These are phyloP conservation scores for Drosophila bifasciata DNA, from an alignment of 1,140 invertebrate species.

Conservation along the genomic window DNA sequence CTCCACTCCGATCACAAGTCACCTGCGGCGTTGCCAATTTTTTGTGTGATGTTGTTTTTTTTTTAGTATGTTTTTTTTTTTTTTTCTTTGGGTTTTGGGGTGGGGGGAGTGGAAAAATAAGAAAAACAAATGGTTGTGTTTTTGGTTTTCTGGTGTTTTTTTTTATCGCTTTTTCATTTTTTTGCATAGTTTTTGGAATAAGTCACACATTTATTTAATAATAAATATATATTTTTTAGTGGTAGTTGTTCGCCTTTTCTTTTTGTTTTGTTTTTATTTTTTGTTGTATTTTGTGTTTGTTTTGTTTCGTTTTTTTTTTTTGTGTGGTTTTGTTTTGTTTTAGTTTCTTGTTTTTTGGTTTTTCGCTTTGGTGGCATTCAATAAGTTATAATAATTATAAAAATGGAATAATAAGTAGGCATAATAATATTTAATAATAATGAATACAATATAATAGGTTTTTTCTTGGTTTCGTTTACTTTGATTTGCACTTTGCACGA, in stretches of 20 bases:
- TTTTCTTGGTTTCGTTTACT: conserved; percentile 62
- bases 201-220: conserved; percentile 78
- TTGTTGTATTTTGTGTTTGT: conserved; percentile 25
- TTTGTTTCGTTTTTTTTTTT: conserved; percentile 33
- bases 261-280: conserved; percentile 25
- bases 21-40: conserved; percentile 8
- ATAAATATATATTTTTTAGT: conserved; percentile 65
- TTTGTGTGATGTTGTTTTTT: conserved; percentile 2
- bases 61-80: conserved; percentile 1
- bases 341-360: conserved; percentile 17
- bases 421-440: conserved; percentile 79
- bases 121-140: conserved; percentile 65
- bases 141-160: conserved; percentile 59
- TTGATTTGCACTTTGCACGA: conserved; percentile 65
- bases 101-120: too few relatives aligned
- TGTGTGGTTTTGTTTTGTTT: conserved; percentile 29
- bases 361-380: conserved; percentile 58
- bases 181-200: conserved; percentile 73
- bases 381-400: conserved; percentile 82
- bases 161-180: conserved; percentile 25
- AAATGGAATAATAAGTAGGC: conserved; percentile 82
- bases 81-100: conserved; percentile 15
- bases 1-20: too few relatives aligned
- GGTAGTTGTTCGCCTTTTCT: conserved; percentile 40
- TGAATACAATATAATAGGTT: conserved; percentile 79